Evolutionary conservation across 2,888 invertebrate genomes (phyloP).

Genomic region (Aleiodes alternator): DNA sequence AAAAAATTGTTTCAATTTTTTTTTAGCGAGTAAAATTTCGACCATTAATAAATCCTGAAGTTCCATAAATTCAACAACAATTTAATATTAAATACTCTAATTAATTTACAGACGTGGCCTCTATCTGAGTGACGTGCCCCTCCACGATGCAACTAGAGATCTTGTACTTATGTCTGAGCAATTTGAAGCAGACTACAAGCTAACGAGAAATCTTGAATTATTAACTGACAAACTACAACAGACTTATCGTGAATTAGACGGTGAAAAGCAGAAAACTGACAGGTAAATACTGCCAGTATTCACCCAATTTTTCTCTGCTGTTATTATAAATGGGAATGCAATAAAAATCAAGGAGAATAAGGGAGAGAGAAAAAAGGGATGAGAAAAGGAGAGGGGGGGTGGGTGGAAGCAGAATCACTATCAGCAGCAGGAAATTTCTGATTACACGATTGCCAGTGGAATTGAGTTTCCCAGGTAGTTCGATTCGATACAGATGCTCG

Average conservation of each 20-base stretch:
- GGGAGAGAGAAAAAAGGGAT: neutral
- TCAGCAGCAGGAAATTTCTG: constrained; percentile 41
- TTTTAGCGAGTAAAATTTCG: too few species aligned
- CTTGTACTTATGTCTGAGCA: constrained; percentile 96
- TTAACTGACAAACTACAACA: constrained; percentile 96
- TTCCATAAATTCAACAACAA: constrained; percentile 15
- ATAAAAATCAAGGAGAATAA: neutral
- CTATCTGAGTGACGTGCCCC: constrained; percentile 94
- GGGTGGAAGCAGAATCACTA: neutral
- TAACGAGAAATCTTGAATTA: constrained; percentile 94
- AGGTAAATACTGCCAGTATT: constrained; percentile 78
- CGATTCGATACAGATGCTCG: constrained; percentile 28
- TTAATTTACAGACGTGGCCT: constrained; percentile 84
- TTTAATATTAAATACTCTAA: neutral
- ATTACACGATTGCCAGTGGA: constrained; percentile 39
- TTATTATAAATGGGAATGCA: neutral
- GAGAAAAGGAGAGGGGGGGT: too few species aligned
- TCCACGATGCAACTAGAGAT: constrained; percentile 97
- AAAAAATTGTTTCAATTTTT: too few species aligned
- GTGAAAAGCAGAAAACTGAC: constrained; percentile 97
- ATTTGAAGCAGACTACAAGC: constrained; percentile 97
- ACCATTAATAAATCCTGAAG: neutral
- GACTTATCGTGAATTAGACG: constrained; percentile 93
- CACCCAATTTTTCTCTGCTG: neutral
- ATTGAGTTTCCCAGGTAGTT: constrained; percentile 46